Percentiles rank a stretch among this genome's conserved stretches.
These are phyloP conservation scores for Ditula angustiorana DNA, from an alignment of 2,888 invertebrate species.

Conservation along the genomic window DNA sequence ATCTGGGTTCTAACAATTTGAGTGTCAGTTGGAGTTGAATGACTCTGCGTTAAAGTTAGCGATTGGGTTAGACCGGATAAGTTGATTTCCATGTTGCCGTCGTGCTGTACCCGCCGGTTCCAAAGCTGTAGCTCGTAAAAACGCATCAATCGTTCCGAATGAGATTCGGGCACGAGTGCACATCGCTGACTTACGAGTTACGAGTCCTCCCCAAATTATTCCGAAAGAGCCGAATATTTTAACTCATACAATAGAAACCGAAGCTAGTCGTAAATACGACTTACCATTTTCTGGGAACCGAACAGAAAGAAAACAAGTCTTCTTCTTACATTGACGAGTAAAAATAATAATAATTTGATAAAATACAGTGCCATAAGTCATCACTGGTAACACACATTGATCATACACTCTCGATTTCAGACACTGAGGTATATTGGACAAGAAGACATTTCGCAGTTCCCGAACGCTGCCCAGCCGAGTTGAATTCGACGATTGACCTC, in stretches of 20 bases:
- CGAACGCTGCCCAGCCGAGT: too few relatives aligned
- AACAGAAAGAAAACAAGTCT: not conserved
- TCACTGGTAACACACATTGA: too few relatives aligned
- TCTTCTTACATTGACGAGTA: too few relatives aligned
- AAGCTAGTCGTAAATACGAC: not conserved
- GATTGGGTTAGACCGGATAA: not conserved
- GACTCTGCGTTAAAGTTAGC: not conserved
- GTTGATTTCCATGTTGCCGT: constrained; percentile 12
- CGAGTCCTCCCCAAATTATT: constrained; percentile 45
- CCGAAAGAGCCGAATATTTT: constrained; percentile 46
- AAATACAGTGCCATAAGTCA: too few relatives aligned
- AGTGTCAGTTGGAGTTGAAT: not conserved
- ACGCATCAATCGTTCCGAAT: constrained; percentile 55
- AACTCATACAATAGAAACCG: constrained; percentile 23
- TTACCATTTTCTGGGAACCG: not conserved
- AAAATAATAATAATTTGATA: too few relatives aligned
- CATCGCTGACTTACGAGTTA: constrained; percentile 48
- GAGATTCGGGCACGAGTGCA: constrained; percentile 50
- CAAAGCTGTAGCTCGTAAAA: constrained; percentile 29
- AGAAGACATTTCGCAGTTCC: too few relatives aligned
- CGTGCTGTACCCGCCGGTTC: not conserved
- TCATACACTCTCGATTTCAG: too few relatives aligned
- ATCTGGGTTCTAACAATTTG: not conserved
- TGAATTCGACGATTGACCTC: too few relatives aligned
- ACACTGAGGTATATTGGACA: too few relatives aligned